Conservation (phyloP, 30 jellyfish, hydroid and myxozoan genomes). For the Cassiopea xamachana region DNA sequence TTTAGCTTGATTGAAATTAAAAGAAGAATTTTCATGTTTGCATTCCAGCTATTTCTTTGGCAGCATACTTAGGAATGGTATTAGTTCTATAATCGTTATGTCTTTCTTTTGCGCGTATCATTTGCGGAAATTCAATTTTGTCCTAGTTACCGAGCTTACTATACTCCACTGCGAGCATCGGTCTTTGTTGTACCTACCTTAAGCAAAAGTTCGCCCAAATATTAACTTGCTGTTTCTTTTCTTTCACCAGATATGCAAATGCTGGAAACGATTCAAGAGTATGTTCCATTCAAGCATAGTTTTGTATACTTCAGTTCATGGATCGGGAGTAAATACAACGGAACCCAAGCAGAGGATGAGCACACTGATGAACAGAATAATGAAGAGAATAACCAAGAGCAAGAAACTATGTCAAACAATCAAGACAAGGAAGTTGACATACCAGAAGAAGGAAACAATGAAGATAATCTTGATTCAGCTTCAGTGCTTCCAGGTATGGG, state of each 20-base stretch:
- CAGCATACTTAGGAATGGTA: neutral
- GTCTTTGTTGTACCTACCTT: too few species aligned
- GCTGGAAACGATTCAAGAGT: conserved; percentile 73
- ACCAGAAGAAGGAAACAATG: neutral
- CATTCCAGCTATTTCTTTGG: neutral
- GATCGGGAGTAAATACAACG: conserved; percentile 55
- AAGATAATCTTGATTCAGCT: too few species aligned
- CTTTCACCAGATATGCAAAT: conserved; percentile 44
- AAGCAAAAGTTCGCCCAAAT: too few species aligned
- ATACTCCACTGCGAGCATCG: too few species aligned
- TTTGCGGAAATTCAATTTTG: too few species aligned
- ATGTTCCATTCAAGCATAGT: conserved; percentile 67
- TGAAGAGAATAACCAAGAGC: neutral
- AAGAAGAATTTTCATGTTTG: neutral
- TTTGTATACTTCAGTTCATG: conserved; percentile 62
- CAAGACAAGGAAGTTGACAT: neutral
- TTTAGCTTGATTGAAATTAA: too few species aligned
- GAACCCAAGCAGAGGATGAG: neutral
- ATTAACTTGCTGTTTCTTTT: neutral
- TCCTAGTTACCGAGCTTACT: too few species aligned
- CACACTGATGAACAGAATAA: conserved; percentile 2
- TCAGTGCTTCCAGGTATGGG: neutral
- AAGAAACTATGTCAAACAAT: neutral
- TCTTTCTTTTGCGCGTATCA: too few species aligned
- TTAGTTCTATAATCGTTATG: too few species aligned